Base-by-base conservation (phyloP, 2,888 invertebrate species). In the Nomada ruficornis region DNA sequence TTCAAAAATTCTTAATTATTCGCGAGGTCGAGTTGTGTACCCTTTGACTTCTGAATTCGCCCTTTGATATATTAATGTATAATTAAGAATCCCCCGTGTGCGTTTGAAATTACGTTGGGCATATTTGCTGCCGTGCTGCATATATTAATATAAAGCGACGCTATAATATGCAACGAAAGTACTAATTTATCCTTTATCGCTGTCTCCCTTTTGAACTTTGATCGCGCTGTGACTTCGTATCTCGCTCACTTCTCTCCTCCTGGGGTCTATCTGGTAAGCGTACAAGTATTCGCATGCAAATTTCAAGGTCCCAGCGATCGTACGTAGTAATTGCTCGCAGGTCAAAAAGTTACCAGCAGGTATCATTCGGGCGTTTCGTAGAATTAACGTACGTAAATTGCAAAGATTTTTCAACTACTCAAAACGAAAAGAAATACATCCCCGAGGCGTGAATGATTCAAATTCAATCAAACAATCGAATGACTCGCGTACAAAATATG, bases 51-150 rank as follows among this genome's bases (percentile, higher is more conserved):
- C 2, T 2, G 18, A 4, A 47, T 23, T 64, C 2, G 47, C 2
- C 7, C 13, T 18, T 7, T 52, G 50, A 52, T n/a, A 18, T 20
- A 52, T 26, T 57, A 47, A 26, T 26, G 44, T n/a, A 11, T 44
- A 44, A 69, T 57, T 44, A 44, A 57, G n/a, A 69, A 44, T 29
- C 26, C 44, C 57, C 9, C 9, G 69, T n/a, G 44, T n/a, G 15
- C 44, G 69, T 44, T 69, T 44, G n/a, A 59, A 44, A 69, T 69
- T 69, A 59, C 57, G 18, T 3, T 11, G 55, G n/a, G 26, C 68
- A 26, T 18, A 42, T 42, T 54, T 42, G 36, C 15, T 23, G 20
- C 11, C 4, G 13, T 10, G 42, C 23, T 9, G 26, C 44, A 44
- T 57, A 44, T 42, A n/a, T 69, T 68, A 55, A 44, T 69, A 29